Conservation (phyloP, 2,797 vertebrate genomes). For the Alauda arvensis region DNA sequence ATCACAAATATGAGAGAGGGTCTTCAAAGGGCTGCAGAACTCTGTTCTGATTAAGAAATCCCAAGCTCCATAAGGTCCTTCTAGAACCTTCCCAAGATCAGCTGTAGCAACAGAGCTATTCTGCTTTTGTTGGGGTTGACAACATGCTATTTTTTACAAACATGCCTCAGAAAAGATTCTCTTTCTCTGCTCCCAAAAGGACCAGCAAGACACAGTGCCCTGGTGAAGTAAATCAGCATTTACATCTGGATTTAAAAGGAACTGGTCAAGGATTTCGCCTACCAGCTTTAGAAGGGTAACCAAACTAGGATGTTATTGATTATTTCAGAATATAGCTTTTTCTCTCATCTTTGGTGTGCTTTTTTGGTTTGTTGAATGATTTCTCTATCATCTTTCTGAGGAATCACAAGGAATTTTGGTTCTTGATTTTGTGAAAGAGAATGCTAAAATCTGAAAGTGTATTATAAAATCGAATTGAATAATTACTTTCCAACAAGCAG, state of each 20-base stretch:
- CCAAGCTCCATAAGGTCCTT: background rate
- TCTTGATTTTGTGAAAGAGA: background rate
- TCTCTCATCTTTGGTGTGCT: background rate
- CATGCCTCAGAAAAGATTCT: background rate
- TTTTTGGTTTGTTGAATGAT: background rate
- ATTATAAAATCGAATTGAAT: background rate
- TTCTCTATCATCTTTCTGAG: background rate
- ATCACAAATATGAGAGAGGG: background rate
- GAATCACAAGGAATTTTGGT: background rate
- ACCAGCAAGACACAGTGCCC: background rate
- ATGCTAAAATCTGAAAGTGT: background rate
- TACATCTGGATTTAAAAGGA: background rate
- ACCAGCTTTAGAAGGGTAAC: background rate
- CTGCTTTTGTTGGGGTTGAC: background rate
- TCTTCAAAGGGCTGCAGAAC: background rate
- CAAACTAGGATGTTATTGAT: background rate
- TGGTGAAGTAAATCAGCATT: background rate
- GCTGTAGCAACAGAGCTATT: background rate
- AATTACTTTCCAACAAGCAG: background rate
- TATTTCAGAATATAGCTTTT: background rate
- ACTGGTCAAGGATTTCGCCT: background rate
- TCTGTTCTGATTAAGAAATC: background rate
- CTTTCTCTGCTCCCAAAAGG: background rate
- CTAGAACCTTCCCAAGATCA: background rate
- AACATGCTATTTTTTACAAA: background rate